Evolutionary conservation across 2,888 invertebrate species (phyloP).

Genomic region (Odontocerum albicorne): DNA sequence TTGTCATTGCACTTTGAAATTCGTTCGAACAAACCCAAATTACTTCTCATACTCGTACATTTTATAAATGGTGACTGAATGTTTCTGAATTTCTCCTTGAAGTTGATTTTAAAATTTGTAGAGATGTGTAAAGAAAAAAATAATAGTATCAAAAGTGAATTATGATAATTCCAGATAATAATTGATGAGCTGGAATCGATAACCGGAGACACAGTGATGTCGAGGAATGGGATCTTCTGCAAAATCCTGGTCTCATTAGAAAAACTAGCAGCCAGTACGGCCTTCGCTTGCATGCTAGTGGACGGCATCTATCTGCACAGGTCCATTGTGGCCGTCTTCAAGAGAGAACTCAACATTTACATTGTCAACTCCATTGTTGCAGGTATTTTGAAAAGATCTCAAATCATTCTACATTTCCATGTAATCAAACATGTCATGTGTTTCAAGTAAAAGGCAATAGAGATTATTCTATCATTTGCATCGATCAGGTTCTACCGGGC

Average conservation of each 20-base stretch:
- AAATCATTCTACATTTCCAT: not conserved
- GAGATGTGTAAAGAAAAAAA: too few species aligned
- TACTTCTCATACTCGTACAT: too few species aligned
- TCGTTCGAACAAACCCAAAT: too few species aligned
- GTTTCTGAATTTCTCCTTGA: too few species aligned
- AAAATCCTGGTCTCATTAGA: slow-evolving; percentile 58
- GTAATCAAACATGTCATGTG: not conserved
- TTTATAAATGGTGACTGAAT: too few species aligned
- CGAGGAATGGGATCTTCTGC: slow-evolving; percentile 55
- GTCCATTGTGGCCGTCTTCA: slow-evolving; percentile 66
- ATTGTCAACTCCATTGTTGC: slow-evolving; percentile 51
- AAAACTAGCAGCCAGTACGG: slow-evolving; percentile 57
- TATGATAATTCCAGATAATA: too few species aligned
- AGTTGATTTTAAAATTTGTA: too few species aligned
- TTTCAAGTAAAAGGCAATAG: too few species aligned
- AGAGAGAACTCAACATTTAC: slow-evolving; percentile 54
- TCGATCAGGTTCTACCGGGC: too few species aligned
- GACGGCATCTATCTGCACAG: slow-evolving; percentile 68
- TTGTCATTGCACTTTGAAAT: too few species aligned
- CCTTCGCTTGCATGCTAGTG: slow-evolving; percentile 70
- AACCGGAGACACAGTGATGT: slow-evolving; percentile 52
- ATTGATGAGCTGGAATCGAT: slow-evolving; percentile 57
- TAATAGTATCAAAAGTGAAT: too few species aligned
- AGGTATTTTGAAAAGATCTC: slow-evolving; percentile 42
- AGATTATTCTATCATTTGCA: too few species aligned